These are phyloP conservation scores for Drosophila ustulata DNA, from an alignment of 2,888 invertebrate species.

Conservation along the genomic window DNA sequence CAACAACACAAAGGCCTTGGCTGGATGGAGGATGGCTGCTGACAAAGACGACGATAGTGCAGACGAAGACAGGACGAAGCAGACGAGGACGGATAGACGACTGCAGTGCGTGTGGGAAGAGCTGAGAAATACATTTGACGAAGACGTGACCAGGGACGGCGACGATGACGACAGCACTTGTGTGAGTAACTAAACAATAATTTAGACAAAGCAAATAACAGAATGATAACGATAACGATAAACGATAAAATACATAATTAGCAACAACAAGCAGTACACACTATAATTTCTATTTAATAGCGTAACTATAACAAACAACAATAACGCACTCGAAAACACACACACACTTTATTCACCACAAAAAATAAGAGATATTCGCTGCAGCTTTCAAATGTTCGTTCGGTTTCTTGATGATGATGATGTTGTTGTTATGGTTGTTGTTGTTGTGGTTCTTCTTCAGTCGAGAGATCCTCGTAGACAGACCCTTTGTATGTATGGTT, in stretches of 20 bases:
- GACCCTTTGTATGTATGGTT: constrained; percentile 44
- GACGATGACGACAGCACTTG: constrained; percentile 69
- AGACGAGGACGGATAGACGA: constrained; percentile 25
- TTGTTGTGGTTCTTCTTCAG: constrained; percentile 18
- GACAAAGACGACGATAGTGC: constrained; percentile 34
- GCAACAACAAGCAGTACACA: constrained; percentile 44
- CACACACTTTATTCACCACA: constrained; percentile 5
- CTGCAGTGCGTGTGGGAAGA: constrained; percentile 37
- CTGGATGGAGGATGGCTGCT: constrained; percentile 38
- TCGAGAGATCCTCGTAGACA: constrained; percentile 39
- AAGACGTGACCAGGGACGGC: constrained; percentile 32
- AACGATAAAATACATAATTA: constrained; percentile 55
- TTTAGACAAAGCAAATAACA: constrained; percentile 78
- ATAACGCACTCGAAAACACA: constrained; percentile 12
- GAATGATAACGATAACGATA: constrained; percentile 66
- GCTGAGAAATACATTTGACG: constrained; percentile 55
- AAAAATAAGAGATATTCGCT: constrained; percentile 27
- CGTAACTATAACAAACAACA: constrained; percentile 48
- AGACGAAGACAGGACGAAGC: constrained; percentile 34
- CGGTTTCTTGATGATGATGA: constrained; percentile 21
- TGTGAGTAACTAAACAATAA: constrained; percentile 82
- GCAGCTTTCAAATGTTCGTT: constrained; percentile 45
- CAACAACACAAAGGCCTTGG: constrained; percentile 48
- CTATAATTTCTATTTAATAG: constrained; percentile 56
- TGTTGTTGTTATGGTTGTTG: constrained; percentile 23